A percentile compares a stretch with the other conserved stretches of the same genome.
Conservation (phyloP, 2,888 invertebrate genomes). For the Caenorhabditis sp. region DNA sequence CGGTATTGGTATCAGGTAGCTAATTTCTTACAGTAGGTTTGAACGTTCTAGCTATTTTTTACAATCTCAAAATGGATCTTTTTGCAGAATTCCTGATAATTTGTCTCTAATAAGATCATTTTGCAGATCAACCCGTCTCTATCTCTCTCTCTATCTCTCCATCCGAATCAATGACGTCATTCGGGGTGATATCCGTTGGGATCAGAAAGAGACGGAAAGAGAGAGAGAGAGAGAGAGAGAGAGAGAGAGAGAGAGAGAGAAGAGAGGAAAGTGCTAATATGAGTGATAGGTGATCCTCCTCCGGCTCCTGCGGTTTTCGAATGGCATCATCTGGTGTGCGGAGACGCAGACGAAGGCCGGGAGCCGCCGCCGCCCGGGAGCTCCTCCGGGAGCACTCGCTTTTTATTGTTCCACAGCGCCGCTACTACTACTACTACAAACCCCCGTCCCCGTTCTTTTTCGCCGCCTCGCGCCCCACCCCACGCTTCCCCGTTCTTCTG, state of each 20-base stretch:
- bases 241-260: slow-evolving; percentile 7
- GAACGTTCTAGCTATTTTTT: no score
- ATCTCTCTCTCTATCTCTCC: no score
- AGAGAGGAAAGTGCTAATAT: slow-evolving; percentile 51
- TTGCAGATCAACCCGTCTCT: no score
- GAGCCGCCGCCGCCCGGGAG: slow-evolving; percentile 51
- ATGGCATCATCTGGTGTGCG: no score
- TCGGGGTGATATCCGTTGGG: no score
- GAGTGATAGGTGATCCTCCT: slow-evolving; percentile 48
- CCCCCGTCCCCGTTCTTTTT: slow-evolving; percentile 8
- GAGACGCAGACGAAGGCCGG: slow-evolving; percentile 12
- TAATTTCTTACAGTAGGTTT: no score
- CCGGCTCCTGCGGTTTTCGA: slow-evolving; percentile 28
- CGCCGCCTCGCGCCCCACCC: slow-evolving; percentile 11
- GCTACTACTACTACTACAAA: slow-evolving; percentile 42
- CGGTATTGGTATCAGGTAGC: no score
- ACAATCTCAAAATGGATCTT: no score
- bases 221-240: slow-evolving; percentile 13
- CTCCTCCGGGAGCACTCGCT: slow-evolving; percentile 24
- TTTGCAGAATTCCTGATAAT: no score
- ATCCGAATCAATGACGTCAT: no score
- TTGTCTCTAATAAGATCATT: no score
- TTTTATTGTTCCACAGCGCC: slow-evolving; percentile 41
- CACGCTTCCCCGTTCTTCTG: slow-evolving; percentile 10
- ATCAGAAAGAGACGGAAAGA: no score